phyloP scores from a whole-genome alignment of 1,140 invertebrate species.

The Stenopsyche tienmushanensis region DNA sequence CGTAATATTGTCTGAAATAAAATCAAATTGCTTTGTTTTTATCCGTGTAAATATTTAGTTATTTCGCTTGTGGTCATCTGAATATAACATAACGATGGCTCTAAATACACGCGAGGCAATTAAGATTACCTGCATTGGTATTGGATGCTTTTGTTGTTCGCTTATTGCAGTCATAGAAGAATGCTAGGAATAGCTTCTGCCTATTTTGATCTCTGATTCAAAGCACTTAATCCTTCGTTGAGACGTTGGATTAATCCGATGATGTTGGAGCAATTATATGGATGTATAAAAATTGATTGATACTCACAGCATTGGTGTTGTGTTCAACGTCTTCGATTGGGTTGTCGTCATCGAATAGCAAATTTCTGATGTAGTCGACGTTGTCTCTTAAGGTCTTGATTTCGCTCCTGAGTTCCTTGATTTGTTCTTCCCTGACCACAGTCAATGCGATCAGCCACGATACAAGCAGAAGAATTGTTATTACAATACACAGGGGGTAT shows the following conservation, averaged over 20 bases:
- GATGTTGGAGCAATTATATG: background rate
- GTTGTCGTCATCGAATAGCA: background rate
- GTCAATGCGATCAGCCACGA: background rate
- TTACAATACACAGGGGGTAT: background rate
- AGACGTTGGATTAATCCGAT: background rate
- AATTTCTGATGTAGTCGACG: background rate
- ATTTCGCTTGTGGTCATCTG: too few species aligned
- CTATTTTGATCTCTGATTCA: background rate
- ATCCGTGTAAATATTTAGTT: too few species aligned
- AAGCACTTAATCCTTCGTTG: background rate
- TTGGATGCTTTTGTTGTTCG: too few species aligned
- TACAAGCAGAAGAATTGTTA: background rate
- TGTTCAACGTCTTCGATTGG: conserved; percentile 3
- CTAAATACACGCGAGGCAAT: too few species aligned
- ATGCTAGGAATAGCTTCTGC: background rate
- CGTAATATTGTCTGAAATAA: too few species aligned
- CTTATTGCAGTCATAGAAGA: background rate
- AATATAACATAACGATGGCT: too few species aligned
- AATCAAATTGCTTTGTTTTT: too few species aligned
- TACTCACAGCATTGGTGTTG: conserved; percentile 11
- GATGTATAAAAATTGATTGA: background rate
- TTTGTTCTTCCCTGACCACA: conserved; percentile 10
- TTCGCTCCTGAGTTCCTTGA: background rate
- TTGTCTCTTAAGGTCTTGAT: background rate
- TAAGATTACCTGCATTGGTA: too few species aligned